Conservation (phyloP, 2,888 invertebrate species). For the Oscheius sp. region DNA sequence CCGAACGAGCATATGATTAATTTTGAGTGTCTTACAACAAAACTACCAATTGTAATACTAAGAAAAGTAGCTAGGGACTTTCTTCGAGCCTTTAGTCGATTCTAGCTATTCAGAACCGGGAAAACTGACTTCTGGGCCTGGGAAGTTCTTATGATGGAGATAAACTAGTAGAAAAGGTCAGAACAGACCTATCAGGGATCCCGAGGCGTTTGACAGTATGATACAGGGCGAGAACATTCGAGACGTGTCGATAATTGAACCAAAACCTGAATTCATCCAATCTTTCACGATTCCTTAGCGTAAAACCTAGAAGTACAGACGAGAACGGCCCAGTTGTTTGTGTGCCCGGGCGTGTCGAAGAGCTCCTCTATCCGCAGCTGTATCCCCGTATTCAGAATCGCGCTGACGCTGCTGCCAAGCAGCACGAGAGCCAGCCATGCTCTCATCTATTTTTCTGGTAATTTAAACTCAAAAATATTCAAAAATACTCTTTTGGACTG, state of each 20-base stretch:
- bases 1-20: too few relatives aligned
- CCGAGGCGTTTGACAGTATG: slow-evolving; percentile 96
- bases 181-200: slow-evolving; percentile 85
- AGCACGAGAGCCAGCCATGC: not conserved
- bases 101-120: too few relatives aligned
- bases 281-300: slow-evolving; percentile 74
- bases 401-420: not conserved
- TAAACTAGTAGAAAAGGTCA: not conserved
- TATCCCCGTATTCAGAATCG: slow-evolving; percentile 58
- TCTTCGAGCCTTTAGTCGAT: too few relatives aligned
- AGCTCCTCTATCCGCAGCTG: slow-evolving; percentile 61
- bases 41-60: too few relatives aligned
- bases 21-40: too few relatives aligned
- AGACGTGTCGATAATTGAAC: slow-evolving; percentile 99
- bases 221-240: slow-evolving; percentile 97
- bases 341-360: slow-evolving; percentile 79
- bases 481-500: not conserved
- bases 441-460: slow-evolving; percentile 7
- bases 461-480: not conserved
- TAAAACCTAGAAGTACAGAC: slow-evolving; percentile 81
- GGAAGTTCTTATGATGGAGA: not conserved
- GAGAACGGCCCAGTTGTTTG: slow-evolving; percentile 99
- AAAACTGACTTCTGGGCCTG: too few relatives aligned
- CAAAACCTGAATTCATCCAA: slow-evolving; percentile 97
- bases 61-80: too few relatives aligned